phyloP scores from a whole-genome alignment of 1,140 invertebrate genomes.

The Holcopasites calliopsidis region DNA sequence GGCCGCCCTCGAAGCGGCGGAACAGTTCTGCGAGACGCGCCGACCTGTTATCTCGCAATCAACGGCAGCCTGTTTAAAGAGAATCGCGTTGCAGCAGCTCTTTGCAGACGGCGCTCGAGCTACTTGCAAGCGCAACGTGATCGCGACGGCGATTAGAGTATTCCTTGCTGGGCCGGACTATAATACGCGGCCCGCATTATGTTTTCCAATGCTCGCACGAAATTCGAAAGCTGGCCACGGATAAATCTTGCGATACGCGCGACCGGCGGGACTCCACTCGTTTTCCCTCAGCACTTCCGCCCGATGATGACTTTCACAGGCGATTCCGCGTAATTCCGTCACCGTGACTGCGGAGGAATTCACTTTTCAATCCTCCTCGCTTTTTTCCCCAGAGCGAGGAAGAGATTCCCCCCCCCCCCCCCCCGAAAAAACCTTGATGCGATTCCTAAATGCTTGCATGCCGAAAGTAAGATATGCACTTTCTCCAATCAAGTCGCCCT shows the following conservation, averaged over 20 bases:
- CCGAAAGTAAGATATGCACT: neutral
- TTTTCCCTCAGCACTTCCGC: no score
- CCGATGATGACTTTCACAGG: no score
- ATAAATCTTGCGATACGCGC: no score
- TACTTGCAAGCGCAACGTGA: neutral
- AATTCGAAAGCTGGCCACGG: no score
- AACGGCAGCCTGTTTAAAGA: neutral
- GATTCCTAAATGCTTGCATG: no score
- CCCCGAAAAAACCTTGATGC: no score
- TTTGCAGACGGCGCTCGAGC: neutral
- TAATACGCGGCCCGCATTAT: no score
- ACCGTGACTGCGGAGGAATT: neutral
- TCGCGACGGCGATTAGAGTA: neutral
- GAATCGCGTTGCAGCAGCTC: neutral
- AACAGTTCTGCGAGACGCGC: conserved; percentile 4
- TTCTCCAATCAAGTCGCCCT: no score
- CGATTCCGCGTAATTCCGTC: neutral
- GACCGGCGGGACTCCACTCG: no score
- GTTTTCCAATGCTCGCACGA: no score
- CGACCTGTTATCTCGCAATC: conserved; percentile 14
- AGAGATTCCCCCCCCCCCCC: no score
- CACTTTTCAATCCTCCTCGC: neutral
- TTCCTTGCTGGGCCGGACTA: no score
- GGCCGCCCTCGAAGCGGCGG: neutral
- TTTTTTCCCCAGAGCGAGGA: neutral